Evolutionary conservation across 2,888 invertebrate species (phyloP).

Genomic region (Scaptomyza flava): DNA sequence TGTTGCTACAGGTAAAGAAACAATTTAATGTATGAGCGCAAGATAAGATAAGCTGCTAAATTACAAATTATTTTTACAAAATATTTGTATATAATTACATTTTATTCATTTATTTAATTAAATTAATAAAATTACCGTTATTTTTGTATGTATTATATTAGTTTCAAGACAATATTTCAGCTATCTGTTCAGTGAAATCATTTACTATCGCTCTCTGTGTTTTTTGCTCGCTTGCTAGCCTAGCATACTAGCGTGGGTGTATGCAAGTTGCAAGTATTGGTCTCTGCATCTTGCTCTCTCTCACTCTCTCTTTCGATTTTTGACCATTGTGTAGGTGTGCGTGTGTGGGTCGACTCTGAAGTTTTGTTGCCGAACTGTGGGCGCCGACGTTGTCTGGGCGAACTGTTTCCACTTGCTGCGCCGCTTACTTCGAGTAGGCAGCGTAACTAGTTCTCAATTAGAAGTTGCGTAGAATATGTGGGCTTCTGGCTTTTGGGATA

Average conservation of each 20-base stretch:
- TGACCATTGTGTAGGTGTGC: constrained; percentile 36
- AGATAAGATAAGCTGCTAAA: not conserved
- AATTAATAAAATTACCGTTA: too few relatives aligned
- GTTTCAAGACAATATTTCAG: not conserved
- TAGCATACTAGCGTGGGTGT: constrained; percentile 44
- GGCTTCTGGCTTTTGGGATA: constrained; percentile 58
- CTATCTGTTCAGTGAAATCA: not conserved
- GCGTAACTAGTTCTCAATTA: constrained; percentile 65
- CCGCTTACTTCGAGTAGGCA: constrained; percentile 45
- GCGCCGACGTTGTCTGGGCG: constrained; percentile 43
- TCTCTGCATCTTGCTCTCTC: not conserved
- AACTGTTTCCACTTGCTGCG: constrained; percentile 54
- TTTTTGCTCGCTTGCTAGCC: constrained; percentile 5
- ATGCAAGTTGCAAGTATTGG: constrained; percentile 29
- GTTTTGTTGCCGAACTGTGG: constrained; percentile 43
- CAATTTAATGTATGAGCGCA: not conserved
- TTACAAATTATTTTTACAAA: not conserved
- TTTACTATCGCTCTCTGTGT: constrained; percentile 3
- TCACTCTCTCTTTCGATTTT: constrained; percentile 7
- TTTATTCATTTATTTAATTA: not conserved
- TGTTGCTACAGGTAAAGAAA: constrained; percentile 24
- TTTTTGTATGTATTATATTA: too few relatives aligned
- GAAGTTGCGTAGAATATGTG: constrained; percentile 61
- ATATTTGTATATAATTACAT: not conserved
- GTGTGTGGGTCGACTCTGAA: constrained; percentile 44